Base-by-base conservation (phyloP, 2,797 vertebrate species). In the Dermochelys coriacea region DNA sequence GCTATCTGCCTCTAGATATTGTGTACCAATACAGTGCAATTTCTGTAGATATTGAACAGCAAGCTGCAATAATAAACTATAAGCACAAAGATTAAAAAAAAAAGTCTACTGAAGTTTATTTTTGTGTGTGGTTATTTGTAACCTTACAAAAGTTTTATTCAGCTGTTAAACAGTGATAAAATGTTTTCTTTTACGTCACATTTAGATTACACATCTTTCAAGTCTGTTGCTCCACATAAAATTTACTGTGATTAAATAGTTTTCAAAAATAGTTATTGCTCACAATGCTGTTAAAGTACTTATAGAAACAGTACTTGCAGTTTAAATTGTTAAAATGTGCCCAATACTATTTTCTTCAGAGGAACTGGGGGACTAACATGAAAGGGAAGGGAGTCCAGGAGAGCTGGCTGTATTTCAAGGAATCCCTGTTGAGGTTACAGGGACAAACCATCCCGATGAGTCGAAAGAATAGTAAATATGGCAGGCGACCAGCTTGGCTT, bases 251-350 rank as follows among this genome's bases (percentile, higher is more conserved):
- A 4, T 86, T 91, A 84, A 34, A 81, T 68, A 2, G 6, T 78
- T 49, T 29, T 61, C 23, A 54, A 79, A 47, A 74, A 25, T 4
- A 31, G 19, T 34, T 2, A 14, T 88, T 10, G 3, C 37, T 91
- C 68, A 31, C 21, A 81, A 45, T 15, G 31, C 27, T 61, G 5
- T 21, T 55, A 2, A 77, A 0, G 0, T 83, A 0, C 27, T 94
- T 12, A n/a, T 91, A 77, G 68, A 83, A 86, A 71, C 5, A 1
- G 25, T 50, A 4, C 0, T 92, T 94, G 90, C 59, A n/a, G 81
- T 83, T 89, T 80, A 74, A 77, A 57, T 61, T 81, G 34, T 77
- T 86, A 84, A 4, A 49, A 49, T 5, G 59, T 88, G 71, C 21
- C 25, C 41, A 27, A 18, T 29, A 29, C 27, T n/a, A 29, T n/a